Base-by-base conservation (phyloP, 2,888 invertebrate genomes). In the Gnatocerus cornutus region DNA sequence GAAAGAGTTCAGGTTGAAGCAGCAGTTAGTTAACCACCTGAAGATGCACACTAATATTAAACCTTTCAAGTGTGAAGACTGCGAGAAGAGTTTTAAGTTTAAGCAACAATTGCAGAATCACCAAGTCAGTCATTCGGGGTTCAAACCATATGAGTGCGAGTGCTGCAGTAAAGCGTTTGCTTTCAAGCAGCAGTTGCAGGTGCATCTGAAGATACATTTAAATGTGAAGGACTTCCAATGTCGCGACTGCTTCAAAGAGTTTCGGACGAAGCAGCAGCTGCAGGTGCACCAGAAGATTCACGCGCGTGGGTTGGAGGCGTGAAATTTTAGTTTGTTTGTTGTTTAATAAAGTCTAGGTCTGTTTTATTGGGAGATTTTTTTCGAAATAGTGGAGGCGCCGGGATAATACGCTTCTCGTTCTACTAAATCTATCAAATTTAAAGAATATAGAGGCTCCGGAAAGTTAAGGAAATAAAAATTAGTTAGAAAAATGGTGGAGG, bases 41-140 rank as follows among this genome's bases (percentile, higher is more conserved):
- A 71, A 71, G 68, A 69, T 73, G 7, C 78, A 78, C 56, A 64
- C 69, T 39, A 69, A 74, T 46, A 27, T 63, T 6, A 73, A 71
- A 45, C 74, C 75, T 9, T 79, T 74, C 58, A 48, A 33, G 8
- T 80, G 80, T 67, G 68, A 69, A 0, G 37, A 56, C 12, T 80
- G 80, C 65, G 59, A 73, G 3, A 79, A 79, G 59, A 41, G 52
- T 7, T 79, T 80, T 66, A 77, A 74, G 37, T 73, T 78, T 30
- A 78, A 78, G 53, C 78, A 77, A 33, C 78, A 78, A 55, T 62
- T 77, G 55, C 72, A 75, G 45, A 74, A 74, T 61, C 78, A 78
- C 55, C 21, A 33, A 7, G 64, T 71, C 30, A 71, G 69, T 9
- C 78, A 78, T 71, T 55, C 68, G 0, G 72, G 75, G 21, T 67